These are phyloP conservation scores for Caenorhabditis auriculariae DNA, from an alignment of 2,888 invertebrate genomes.

Conservation along the genomic window DNA sequence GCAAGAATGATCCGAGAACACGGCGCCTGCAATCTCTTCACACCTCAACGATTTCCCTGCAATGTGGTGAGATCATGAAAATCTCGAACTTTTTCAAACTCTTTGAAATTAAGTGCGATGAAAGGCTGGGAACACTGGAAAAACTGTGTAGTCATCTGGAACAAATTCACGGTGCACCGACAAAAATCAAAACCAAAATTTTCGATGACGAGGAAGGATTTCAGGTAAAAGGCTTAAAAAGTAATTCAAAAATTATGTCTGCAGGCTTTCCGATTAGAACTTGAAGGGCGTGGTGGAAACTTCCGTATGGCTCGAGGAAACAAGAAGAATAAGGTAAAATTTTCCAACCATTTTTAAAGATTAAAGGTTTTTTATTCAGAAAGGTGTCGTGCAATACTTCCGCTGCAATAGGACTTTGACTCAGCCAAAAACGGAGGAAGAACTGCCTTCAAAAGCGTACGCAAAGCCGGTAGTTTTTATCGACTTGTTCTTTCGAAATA, in stretches of 20 bases:
- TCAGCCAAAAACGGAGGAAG: too few species aligned
- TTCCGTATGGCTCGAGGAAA: slow-evolving; percentile 52
- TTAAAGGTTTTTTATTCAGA: slow-evolving; percentile 8
- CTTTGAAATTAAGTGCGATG: slow-evolving; percentile 34
- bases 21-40: slow-evolving; percentile 44
- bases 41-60: slow-evolving; percentile 46
- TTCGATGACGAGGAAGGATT: slow-evolving; percentile 40
- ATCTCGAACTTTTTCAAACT: neutral
- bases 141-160: slow-evolving; percentile 44
- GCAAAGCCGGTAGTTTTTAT: slow-evolving; percentile 12
- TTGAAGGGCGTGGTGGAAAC: slow-evolving; percentile 50
- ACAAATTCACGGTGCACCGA: slow-evolving; percentile 37
- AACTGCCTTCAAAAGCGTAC: too few species aligned
- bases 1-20: slow-evolving; percentile 39
- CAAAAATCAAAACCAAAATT: slow-evolving; percentile 33
- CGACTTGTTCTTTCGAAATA: slow-evolving; percentile 22
- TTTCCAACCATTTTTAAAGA: neutral
- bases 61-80: slow-evolving; percentile 5
- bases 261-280: slow-evolving; percentile 30
- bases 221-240: slow-evolving; percentile 3
- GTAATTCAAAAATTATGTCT: neutral
- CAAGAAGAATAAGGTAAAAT: slow-evolving; percentile 32
- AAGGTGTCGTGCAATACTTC: slow-evolving; percentile 39
- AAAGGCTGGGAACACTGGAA: slow-evolving; percentile 41
- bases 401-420: too few species aligned